Evolutionary conservation across 1,140 invertebrate species (phyloP).

Genomic region (roundworm (Caenorhabditis elegans)): DNA sequence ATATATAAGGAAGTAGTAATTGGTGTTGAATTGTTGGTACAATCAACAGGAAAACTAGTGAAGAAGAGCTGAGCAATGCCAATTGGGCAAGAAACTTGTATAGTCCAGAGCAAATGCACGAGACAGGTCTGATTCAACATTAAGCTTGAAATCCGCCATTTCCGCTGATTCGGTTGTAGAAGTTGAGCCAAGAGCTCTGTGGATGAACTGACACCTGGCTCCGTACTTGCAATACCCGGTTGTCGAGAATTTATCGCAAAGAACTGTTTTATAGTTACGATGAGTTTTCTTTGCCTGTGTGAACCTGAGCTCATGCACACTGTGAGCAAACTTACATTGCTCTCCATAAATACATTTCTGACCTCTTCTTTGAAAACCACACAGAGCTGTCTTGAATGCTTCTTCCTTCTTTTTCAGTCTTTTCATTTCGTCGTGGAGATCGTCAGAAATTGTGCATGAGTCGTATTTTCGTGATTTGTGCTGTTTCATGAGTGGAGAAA

Average conservation of each 20-base stretch:
- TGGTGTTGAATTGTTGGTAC: no score
- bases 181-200: neutral
- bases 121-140: neutral
- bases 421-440: neutral
- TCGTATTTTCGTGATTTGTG: no score
- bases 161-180: neutral
- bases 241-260: slow-evolving; percentile 31
- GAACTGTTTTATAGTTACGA: slow-evolving; percentile 40
- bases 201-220: slow-evolving; percentile 12
- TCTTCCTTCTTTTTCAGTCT: slow-evolving; percentile 36
- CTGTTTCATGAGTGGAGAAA: no score
- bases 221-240: slow-evolving; percentile 28
- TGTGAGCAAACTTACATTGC: slow-evolving; percentile 98
- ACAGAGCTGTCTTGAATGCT: slow-evolving; percentile 93
- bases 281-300: slow-evolving; percentile 36
- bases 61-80: neutral
- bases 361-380: slow-evolving; percentile 89
- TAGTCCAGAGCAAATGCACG: neutral
- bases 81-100: neutral
- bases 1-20: no score
- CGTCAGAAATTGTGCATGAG: neutral
- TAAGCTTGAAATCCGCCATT: neutral
- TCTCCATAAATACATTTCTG: slow-evolving; percentile 96
- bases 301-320: slow-evolving; percentile 79
- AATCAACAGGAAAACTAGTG: neutral